Conservation (phyloP, 2,113 vertebrate genomes). For the Danionella cerebrum region DNA sequence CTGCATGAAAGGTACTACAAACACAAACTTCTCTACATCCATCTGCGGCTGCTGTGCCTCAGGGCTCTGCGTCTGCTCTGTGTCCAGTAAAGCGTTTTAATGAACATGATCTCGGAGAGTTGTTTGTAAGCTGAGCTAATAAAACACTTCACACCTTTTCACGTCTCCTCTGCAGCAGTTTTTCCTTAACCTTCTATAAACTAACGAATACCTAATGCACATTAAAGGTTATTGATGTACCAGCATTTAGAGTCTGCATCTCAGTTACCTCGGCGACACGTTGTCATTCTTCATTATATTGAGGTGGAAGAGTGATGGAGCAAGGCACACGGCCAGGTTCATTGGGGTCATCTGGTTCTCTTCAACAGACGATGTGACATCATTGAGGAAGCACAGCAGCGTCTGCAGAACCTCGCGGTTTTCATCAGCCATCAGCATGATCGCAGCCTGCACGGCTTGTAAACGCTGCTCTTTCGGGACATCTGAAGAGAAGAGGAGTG, state of each 20-base stretch:
- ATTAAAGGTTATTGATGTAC: no score
- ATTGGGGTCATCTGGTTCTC: conserved; percentile 97
- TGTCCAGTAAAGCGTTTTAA: neutral
- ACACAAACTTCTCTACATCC: no score
- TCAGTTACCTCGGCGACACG: conserved; percentile 76
- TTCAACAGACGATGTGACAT: conserved; percentile 77
- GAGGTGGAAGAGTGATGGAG: conserved; percentile 93
- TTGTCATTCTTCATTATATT: conserved; percentile 87
- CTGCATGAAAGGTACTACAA: no score
- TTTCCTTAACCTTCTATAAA: no score
- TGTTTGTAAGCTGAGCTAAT: conserved; percentile 8
- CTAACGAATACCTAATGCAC: no score
- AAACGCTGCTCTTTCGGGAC: conserved; percentile 88
- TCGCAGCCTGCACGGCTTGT: conserved; percentile 82
- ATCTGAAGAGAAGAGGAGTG: conserved; percentile 54
- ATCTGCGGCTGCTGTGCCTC: no score
- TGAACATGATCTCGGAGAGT: conserved; percentile 21
- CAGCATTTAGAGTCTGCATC: no score
- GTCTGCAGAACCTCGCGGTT: conserved; percentile 89
- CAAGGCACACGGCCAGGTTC: conserved; percentile 94
- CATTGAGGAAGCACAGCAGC: conserved; percentile 82
- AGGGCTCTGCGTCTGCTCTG: neutral
- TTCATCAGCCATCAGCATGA: conserved; percentile 90
- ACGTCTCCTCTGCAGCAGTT: neutral
- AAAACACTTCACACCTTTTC: conserved; percentile 8